phyloP scores from a whole-genome alignment of 2,888 invertebrate genomes.

The Cerceris ruficornis region DNA sequence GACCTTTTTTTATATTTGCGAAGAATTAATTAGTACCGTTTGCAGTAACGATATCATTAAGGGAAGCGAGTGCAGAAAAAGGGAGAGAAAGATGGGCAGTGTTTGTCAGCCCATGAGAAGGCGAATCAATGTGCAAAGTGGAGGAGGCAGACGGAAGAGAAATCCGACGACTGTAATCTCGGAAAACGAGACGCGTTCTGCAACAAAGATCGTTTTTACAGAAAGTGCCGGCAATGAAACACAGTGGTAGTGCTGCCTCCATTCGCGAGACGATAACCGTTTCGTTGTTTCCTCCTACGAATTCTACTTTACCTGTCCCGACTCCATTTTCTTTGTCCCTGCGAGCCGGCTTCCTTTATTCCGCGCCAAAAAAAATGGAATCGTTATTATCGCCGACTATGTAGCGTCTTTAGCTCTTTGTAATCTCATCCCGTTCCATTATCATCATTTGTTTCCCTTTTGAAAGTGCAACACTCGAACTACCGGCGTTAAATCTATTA shows the following conservation, averaged over 20 bases:
- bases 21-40: no score
- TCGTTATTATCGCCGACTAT: not conserved
- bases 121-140: not conserved
- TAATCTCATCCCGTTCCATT: no score
- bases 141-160: slow-evolving; percentile 7
- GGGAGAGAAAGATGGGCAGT: not conserved
- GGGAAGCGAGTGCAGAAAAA: not conserved
- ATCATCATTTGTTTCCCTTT: not conserved
- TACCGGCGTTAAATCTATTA: no score
- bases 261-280: slow-evolving; percentile 20
- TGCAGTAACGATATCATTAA: no score
- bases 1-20: no score
- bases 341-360: not conserved
- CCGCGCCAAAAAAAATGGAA: not conserved
- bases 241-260: slow-evolving; percentile 18
- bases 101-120: not conserved
- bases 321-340: not conserved
- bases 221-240: slow-evolving; percentile 59
- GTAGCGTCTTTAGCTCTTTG: no score
- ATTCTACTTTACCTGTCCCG: slow-evolving; percentile 8
- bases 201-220: slow-evolving; percentile 59
- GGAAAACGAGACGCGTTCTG: slow-evolving; percentile 50
- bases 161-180: slow-evolving; percentile 54
- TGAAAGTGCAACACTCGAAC: no score
- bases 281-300: slow-evolving; percentile 21